A percentile compares a stretch with the other conserved stretches of the same genome.
Evolutionary conservation across 2,888 invertebrate species (phyloP).

Genomic region (Drosophila neutralis): DNA sequence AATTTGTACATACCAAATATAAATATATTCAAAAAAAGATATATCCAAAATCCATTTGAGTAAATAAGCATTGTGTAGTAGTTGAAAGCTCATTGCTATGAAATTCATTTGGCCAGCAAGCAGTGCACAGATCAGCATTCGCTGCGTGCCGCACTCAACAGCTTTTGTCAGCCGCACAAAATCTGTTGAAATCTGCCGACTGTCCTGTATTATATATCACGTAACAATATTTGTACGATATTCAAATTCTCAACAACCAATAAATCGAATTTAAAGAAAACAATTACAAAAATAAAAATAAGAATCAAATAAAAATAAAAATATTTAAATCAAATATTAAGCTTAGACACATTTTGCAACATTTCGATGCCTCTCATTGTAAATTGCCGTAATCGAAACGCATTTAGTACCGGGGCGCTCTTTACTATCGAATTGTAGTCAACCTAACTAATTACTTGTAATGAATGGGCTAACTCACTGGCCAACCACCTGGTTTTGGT

Average conservation of each 20-base stretch:
- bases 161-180: constrained; percentile 40
- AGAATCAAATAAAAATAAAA: not conserved
- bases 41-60: constrained; percentile 28
- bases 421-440: constrained; percentile 46
- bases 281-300: not conserved
- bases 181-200: constrained; percentile 42
- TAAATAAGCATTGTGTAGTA: constrained; percentile 37
- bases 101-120: constrained; percentile 38
- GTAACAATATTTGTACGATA: constrained; percentile 1
- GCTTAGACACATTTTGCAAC: constrained; percentile 34
- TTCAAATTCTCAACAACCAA: constrained; percentile 17
- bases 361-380: constrained; percentile 52
- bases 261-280: constrained; percentile 11
- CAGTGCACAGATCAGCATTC: constrained; percentile 1
- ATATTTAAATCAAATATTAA: not conserved
- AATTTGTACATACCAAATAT: constrained; percentile 32
- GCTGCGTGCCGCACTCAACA: constrained; percentile 22
- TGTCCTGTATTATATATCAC: constrained; percentile 24
- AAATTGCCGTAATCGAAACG: constrained; percentile 51
- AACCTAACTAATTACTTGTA: constrained; percentile 34
- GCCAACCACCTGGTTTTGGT: constrained; percentile 65
- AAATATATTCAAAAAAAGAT: constrained; percentile 7
- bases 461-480: constrained; percentile 31
- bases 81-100: constrained; percentile 60
- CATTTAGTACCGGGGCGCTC: constrained; percentile 59